phyloP scores from a whole-genome alignment of 1,140 invertebrate genomes.

The Leptinotarsa defecta region DNA sequence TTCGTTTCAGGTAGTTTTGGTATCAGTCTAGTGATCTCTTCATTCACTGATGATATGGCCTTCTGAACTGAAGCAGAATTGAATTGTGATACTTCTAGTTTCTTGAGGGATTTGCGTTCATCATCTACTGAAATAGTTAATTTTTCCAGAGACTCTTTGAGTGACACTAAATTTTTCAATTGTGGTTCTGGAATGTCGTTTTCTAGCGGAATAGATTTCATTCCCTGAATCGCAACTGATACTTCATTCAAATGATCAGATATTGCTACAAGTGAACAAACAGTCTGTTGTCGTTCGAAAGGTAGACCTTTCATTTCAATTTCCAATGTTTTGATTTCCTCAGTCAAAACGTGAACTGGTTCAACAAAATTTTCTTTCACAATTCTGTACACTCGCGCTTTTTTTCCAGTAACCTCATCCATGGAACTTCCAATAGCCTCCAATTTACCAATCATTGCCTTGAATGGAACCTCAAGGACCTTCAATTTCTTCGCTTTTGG shows the following conservation, averaged over 20 bases:
- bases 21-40: constrained; percentile 11
- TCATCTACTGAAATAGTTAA: constrained; percentile 30
- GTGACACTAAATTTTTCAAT: background rate
- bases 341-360: background rate
- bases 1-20: background rate
- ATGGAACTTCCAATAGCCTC: background rate
- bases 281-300: constrained; percentile 28
- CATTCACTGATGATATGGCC: constrained; percentile 26
- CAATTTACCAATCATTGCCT: constrained; percentile 12
- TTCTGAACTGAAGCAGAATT: constrained; percentile 22
- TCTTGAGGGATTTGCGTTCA: constrained; percentile 17
- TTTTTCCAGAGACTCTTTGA: constrained; percentile 29
- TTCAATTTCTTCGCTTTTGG: background rate
- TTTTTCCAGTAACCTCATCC: background rate
- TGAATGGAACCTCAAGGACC: background rate
- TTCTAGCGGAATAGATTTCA: background rate
- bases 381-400: background rate
- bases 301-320: background rate
- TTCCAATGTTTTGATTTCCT: background rate
- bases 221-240: background rate
- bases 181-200: background rate
- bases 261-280: constrained; percentile 30
- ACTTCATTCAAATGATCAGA: constrained; percentile 17
- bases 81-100: constrained; percentile 26
- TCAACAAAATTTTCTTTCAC: background rate